Evolutionary conservation across 2,888 invertebrate genomes (phyloP), one percentile per base, ranked within the genome.

Genomic region (Byasa hedistus): DNA sequence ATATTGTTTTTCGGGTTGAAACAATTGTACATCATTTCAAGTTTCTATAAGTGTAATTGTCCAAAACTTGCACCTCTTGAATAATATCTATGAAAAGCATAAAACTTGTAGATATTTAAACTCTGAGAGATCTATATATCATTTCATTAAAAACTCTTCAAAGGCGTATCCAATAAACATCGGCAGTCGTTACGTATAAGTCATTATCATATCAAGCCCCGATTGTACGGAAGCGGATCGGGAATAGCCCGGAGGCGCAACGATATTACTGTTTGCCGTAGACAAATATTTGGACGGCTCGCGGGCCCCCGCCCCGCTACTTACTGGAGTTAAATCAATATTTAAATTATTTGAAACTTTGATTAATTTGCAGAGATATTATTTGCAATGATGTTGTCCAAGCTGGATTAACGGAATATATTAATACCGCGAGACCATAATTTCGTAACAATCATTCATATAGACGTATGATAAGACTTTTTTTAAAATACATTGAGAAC

Each of bases 321-420:
- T 89, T 89, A 89, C 87, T 82, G 86, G 85, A 89, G 89, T 90
- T 91, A 90, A 80, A 88, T 86, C 87, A 91, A 91, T 91, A 91
- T 91, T 91, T 83, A 87, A 91, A 90, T 89, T 79, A 88, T 89
- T 89, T 87, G 80, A 88, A 91, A 91, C 86, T 91, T 91, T 91
- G 88, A 91, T 91, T 91, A 91, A 91, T 91, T 91, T 81, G 83
- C 84, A 84, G 84, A 86, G 77, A 84, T 84, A 86, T 82, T 91
- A 88, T 91, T 91, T 89, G 75, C 86, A 80, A 70, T 89, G 90
- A 89, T 89, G 86, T 89, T 83, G 80, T 79, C 69, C 69, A 70
- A 70, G 70, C 71, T 65, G 74, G 80, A 83, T 85, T 84, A 84
- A 76, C 73, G 39, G 15, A 39, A 39, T 72, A 69, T 68, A 22